These are phyloP conservation scores for Zoanthus solanderi DNA, from an alignment of 92 coral and sea anemone species.

Conservation along the genomic window DNA sequence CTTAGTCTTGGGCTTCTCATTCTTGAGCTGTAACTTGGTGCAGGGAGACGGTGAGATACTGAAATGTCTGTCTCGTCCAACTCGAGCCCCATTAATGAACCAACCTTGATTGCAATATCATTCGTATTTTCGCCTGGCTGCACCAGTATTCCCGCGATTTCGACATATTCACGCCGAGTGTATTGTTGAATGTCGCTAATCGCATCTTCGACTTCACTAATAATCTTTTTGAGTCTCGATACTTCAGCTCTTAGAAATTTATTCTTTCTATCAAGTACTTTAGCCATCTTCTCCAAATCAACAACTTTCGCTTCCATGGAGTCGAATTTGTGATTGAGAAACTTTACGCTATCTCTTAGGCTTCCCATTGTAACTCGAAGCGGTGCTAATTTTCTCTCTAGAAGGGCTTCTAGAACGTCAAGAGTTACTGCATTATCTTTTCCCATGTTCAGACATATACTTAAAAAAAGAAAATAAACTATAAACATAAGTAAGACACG, in stretches of 20 bases:
- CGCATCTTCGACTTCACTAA: background rate
- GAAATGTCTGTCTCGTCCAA: background rate
- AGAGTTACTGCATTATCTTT: background rate
- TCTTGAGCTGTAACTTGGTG: background rate
- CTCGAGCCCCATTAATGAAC: background rate
- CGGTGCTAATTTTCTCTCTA: background rate
- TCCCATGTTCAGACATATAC: background rate
- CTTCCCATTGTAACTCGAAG: background rate
- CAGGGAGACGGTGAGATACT: background rate
- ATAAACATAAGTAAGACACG: background rate
- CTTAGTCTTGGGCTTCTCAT: background rate
- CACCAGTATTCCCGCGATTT: background rate
- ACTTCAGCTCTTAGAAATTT: background rate
- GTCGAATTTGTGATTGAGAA: background rate
- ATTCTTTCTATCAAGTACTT: background rate
- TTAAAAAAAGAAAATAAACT: background rate
- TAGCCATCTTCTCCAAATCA: slow-evolving; percentile 8
- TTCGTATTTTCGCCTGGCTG: background rate
- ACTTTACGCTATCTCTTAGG: background rate
- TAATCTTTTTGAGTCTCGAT: background rate
- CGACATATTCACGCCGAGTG: background rate
- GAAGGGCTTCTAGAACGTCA: background rate
- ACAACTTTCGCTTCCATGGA: background rate
- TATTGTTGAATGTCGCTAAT: background rate
- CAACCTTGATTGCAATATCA: background rate